A percentile compares a stretch with the other conserved stretches of the same genome.
These are phyloP conservation scores for Siphlonurus alternatus DNA, from an alignment of 2,888 invertebrate species.

Conservation along the genomic window DNA sequence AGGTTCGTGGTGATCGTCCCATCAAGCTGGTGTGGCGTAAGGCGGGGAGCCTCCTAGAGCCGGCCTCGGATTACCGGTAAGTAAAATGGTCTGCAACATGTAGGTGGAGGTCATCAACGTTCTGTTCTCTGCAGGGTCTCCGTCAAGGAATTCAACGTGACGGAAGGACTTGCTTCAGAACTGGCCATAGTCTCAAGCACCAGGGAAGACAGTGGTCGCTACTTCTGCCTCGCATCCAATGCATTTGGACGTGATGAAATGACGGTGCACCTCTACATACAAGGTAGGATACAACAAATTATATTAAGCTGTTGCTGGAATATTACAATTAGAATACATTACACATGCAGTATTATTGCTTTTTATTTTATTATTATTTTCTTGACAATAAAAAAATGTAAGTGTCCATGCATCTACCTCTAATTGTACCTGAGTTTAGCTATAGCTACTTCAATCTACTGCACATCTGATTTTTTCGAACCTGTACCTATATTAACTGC, in stretches of 20 bases:
- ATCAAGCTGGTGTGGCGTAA: conserved; percentile 17
- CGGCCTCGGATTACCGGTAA: conserved; percentile 8
- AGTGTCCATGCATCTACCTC: no score
- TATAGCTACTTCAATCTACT: no score
- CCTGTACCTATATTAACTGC: no score
- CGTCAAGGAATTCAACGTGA: conserved; percentile 16
- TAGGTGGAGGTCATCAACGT: background rate
- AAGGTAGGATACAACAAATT: conserved; percentile 23
- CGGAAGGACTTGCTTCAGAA: conserved; percentile 19
- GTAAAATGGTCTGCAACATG: background rate
- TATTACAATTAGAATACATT: no score
- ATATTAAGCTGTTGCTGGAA: no score
- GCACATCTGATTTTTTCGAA: no score
- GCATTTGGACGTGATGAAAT: conserved; percentile 23
- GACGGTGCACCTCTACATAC: conserved; percentile 22
- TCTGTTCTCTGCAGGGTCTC: conserved; percentile 12
- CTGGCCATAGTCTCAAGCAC: conserved; percentile 22
- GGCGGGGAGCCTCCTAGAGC: conserved; percentile 11
- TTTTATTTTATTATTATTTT: no score
- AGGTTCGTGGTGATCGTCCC: conserved; percentile 16
- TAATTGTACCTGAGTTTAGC: no score
- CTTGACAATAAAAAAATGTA: no score
- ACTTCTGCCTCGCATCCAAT: conserved; percentile 26
- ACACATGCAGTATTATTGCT: no score
- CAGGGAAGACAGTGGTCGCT: conserved; percentile 25